Evolutionary conservation across 2,888 invertebrate species (phyloP).

Genomic region (Rotaria socialis): DNA sequence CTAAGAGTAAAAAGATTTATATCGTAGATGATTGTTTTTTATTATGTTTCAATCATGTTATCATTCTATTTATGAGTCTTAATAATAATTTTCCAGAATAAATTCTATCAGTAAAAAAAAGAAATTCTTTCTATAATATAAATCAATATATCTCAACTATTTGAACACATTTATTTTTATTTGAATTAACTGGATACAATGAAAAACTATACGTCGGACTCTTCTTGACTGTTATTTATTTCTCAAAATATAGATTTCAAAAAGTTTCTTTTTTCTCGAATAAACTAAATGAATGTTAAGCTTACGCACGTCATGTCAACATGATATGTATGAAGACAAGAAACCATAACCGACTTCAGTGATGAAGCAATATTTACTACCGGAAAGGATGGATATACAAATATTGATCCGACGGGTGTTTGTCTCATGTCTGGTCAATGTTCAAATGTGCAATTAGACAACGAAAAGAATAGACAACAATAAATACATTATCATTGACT

Average conservation of each 20-base stretch:
- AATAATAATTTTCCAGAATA: background rate
- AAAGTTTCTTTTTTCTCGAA: background rate
- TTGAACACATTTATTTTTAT: too few species aligned
- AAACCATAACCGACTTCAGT: background rate
- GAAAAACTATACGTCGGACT: too few species aligned
- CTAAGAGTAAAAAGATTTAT: background rate
- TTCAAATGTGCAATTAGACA: background rate
- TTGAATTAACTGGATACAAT: background rate
- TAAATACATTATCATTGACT: background rate
- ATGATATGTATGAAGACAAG: background rate
- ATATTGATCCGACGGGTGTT: background rate
- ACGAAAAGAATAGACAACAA: background rate
- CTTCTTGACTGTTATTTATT: too few species aligned
- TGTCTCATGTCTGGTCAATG: background rate
- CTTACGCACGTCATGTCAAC: constrained; percentile 11
- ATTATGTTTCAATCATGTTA: background rate
- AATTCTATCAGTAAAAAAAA: background rate
- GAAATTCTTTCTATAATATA: background rate
- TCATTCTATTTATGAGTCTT: background rate
- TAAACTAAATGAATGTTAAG: background rate
- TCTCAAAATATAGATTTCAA: background rate
- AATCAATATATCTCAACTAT: background rate
- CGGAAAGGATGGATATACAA: background rate
- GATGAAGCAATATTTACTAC: background rate
- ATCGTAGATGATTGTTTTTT: background rate